A percentile compares a stretch with the other conserved stretches of the same genome.
phyloP scores from a whole-genome alignment of 2,797 vertebrate species.

The Alcedo atthis region DNA sequence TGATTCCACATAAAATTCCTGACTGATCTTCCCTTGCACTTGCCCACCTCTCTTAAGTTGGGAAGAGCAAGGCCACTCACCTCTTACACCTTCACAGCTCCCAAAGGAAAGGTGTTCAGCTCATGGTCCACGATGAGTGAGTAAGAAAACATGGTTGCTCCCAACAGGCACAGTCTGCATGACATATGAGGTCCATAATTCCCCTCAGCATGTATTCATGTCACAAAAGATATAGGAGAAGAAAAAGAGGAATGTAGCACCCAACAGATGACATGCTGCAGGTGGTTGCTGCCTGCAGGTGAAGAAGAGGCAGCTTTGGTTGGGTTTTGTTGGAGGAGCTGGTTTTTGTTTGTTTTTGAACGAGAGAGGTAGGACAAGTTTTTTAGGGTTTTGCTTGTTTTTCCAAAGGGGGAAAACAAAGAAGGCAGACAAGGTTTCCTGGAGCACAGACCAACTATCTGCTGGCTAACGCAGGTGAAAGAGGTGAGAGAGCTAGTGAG shows the following conservation, averaged over 20 bases:
- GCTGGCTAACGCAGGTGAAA: neutral
- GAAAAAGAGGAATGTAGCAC: neutral
- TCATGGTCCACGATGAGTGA: neutral
- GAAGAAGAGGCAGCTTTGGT: neutral
- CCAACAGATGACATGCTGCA: neutral
- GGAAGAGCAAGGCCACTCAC: neutral
- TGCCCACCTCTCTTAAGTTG: neutral
- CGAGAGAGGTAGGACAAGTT: neutral
- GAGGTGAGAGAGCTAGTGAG: neutral
- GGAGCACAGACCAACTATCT: neutral
- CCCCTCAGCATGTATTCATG: accelerated
- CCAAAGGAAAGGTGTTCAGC: neutral
- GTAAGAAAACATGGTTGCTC: neutral
- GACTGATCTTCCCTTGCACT: neutral
- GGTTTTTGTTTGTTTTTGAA: neutral
- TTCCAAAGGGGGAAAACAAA: accelerated
- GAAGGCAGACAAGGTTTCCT: neutral
- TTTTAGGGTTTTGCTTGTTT: neutral
- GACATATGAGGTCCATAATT: neutral
- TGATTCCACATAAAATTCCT: conserved; percentile 27
- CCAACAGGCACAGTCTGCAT: accelerated
- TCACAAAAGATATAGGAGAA: neutral
- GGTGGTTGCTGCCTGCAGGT: neutral
- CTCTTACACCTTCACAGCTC: neutral
- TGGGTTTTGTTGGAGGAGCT: neutral